phyloP scores from a whole-genome alignment of 2,113 vertebrate genomes.

The Microcebus ravelobensis region DNA sequence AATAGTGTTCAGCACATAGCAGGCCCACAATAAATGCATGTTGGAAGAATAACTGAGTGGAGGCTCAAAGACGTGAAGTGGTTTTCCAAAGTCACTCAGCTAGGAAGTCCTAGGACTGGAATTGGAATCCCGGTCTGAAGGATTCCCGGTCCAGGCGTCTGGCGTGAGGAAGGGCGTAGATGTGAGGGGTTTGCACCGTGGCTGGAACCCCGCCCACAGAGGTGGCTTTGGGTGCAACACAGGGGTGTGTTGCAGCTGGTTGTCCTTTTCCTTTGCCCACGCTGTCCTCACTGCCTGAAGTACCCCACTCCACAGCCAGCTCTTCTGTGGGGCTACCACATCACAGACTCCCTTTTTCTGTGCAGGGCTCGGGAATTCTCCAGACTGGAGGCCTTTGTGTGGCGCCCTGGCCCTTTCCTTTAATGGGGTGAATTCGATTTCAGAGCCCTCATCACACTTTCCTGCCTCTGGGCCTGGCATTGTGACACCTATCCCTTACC shows the following conservation, averaged over 20 bases:
- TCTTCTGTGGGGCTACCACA: not conserved
- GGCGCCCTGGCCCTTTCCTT: not conserved
- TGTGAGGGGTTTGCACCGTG: not conserved
- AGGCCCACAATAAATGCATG: not conserved
- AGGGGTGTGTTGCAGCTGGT: fast-evolving
- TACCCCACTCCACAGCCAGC: not conserved
- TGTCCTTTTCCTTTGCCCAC: not conserved
- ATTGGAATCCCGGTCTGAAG: not conserved
- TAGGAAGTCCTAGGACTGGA: not conserved
- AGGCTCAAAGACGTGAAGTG: not conserved
- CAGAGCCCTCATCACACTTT: not conserved
- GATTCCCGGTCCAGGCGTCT: not conserved
- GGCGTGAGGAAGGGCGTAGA: too few relatives aligned
- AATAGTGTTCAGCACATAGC: not conserved
- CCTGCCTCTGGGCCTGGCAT: not conserved
- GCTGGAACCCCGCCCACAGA: not conserved
- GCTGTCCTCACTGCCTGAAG: not conserved
- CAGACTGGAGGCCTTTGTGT: not conserved
- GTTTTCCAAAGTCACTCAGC: not conserved
- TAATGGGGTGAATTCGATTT: not conserved
- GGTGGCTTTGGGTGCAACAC: not conserved
- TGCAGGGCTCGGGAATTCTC: not conserved
- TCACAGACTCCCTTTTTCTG: not conserved
- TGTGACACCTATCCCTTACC: not conserved
- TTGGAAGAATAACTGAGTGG: not conserved